phyloP scores from a whole-genome alignment of 2,888 invertebrate genomes.

The Caenorhabditis auriculariae region DNA sequence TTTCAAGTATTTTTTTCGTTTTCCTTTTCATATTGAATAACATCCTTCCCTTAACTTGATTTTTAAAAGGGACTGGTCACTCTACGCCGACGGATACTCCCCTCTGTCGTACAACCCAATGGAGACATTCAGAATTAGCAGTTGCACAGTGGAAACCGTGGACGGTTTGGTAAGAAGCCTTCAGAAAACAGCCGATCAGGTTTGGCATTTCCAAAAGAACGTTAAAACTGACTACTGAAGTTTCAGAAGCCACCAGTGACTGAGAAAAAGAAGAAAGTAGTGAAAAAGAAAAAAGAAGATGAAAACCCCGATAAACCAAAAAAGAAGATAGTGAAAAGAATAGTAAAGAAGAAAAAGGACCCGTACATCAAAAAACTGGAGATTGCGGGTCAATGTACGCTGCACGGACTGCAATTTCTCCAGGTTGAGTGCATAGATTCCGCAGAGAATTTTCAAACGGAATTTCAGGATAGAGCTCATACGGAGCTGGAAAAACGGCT shows the following conservation, averaged over 20 bases:
- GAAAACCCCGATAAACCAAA: slow-evolving; percentile 17
- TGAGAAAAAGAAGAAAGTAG: slow-evolving; percentile 30
- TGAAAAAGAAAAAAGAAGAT: slow-evolving; percentile 34
- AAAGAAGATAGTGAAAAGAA: slow-evolving; percentile 28
- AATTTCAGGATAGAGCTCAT: slow-evolving; percentile 36
- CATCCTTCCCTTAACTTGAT: no score
- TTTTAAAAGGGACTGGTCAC: slow-evolving; percentile 37
- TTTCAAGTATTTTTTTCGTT: background rate
- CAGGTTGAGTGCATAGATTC: slow-evolving; percentile 14
- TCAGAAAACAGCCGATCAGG: slow-evolving; percentile 20
- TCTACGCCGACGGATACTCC: slow-evolving; percentile 38
- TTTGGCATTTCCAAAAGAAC: no score
- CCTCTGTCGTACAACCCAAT: slow-evolving; percentile 34
- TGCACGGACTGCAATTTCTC: slow-evolving; percentile 37
- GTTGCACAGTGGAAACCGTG: slow-evolving; percentile 41
- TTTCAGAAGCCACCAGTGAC: slow-evolving; percentile 8
- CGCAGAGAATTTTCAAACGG: background rate
- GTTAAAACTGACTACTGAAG: background rate
- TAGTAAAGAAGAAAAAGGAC: slow-evolving; percentile 16
- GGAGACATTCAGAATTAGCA: slow-evolving; percentile 38
- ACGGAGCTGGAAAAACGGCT: slow-evolving; percentile 39
- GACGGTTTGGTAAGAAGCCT: slow-evolving; percentile 31
- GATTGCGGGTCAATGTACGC: slow-evolving; percentile 42
- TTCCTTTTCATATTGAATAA: background rate
- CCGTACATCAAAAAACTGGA: slow-evolving; percentile 38